Evolutionary conservation across 2,888 invertebrate species (phyloP), one percentile per base, ranked within the genome.

Genomic region (Apotomis capreana): DNA sequence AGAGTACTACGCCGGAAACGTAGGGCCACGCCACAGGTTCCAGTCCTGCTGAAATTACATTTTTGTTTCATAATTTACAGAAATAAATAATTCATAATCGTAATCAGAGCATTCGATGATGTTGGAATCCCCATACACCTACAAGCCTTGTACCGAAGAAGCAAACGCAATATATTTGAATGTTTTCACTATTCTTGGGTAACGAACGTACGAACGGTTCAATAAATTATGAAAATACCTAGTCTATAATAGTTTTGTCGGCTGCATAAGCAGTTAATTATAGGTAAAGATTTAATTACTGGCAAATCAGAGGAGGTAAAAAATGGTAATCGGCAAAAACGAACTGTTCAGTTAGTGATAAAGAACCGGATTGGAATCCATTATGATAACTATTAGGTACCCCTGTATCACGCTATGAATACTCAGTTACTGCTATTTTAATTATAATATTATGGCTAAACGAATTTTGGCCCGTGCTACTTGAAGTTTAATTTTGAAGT

Each of bases 241-340:
- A 26, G 6, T n/a, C 8, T 49, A 8, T 52, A 54, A 59, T 70
- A 15, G 52, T 59, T 37, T 54, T 52, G 64, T 58, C 58, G 64
- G 64, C 36, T 59, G 44, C 58, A 59, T 54, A 70, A 70, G 52
- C 59, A 40, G 64, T 59, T 64, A 36, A 64, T 59, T 59, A 52
- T 59, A 12, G 51, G 46, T 51, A n/a, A 52, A 59, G 10, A 36
- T 59, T 59, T 70, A 54, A 70, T 70, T 44, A 59, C 64, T 13
- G 26, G 40, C 26, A 58, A 58, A 61, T 36, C 26, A 15, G 51
- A 12, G 8, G 10, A 37, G 12, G 13, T 36, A 70, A 70, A 65
- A 70, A 70, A 54, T 37, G 54, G 46, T 59, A 26, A 9, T 3
- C 13, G n/a, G 46, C 44, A 70, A 70, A 70, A 70, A 70, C 60